These are phyloP conservation scores for Thoracochromis brauschi DNA, from an alignment of 2,113 vertebrate genomes.

Conservation along the genomic window DNA sequence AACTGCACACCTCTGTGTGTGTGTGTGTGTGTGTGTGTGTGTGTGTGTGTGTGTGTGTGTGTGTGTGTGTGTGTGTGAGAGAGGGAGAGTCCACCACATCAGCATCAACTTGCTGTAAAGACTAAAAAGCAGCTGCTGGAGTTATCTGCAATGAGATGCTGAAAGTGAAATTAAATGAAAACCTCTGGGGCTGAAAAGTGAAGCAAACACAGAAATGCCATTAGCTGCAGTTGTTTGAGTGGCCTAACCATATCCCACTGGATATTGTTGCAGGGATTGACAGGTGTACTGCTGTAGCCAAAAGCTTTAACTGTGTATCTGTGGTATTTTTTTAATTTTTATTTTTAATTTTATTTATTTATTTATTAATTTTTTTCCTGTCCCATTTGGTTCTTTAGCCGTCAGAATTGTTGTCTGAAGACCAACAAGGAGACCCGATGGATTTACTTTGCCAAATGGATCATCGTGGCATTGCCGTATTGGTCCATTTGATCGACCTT, in stretches of 20 bases:
- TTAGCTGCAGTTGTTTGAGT: not conserved
- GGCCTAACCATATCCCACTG: not conserved
- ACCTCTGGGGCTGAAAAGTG: not conserved
- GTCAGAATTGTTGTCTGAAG: not conserved
- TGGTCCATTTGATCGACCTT: not conserved
- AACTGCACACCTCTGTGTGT: not conserved
- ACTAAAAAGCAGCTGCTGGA: not conserved
- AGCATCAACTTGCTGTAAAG: not conserved
- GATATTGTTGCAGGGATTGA: not conserved
- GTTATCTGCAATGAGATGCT: not conserved
- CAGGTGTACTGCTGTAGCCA: not conserved
- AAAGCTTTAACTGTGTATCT: not conserved
- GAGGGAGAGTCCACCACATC: not conserved
- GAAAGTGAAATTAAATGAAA: not conserved
- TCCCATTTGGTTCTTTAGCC: not conserved
- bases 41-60: too few species aligned
- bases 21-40: too few species aligned
- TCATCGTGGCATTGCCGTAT: fast-evolving
- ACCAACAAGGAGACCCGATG: fast-evolving
- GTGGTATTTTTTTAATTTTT: not conserved
- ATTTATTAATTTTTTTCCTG: fast-evolving
- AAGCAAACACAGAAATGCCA: not conserved
- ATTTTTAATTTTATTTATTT: too few species aligned
- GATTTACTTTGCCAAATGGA: not conserved
- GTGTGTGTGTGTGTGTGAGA: not conserved